These are phyloP conservation scores for Pimephales promelas DNA, from an alignment of 2,113 vertebrate species.

Conservation along the genomic window DNA sequence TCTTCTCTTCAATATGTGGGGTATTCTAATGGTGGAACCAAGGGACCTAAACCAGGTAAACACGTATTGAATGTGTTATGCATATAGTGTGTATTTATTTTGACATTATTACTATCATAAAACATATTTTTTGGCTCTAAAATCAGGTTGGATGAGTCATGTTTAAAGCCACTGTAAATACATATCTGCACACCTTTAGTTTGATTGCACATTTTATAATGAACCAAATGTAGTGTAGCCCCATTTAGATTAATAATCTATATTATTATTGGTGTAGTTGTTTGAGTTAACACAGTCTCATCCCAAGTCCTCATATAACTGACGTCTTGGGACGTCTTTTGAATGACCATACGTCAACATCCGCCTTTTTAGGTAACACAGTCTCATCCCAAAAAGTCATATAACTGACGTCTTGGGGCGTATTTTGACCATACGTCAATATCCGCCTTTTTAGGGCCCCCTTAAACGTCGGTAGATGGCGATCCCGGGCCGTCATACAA, in stretches of 20 bases:
- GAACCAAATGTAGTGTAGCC: not conserved
- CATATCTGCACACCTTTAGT: not conserved
- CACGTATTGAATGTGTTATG: not conserved
- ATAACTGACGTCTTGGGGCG: too few species aligned
- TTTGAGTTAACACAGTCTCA: too few species aligned
- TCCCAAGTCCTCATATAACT: too few species aligned
- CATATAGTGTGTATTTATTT: not conserved
- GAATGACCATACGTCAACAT: too few species aligned
- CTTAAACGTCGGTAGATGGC: too few species aligned
- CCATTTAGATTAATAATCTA: not conserved
- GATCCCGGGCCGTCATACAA: too few species aligned
- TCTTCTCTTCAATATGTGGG: constrained; percentile 27
- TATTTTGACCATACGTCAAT: too few species aligned
- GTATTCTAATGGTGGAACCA: constrained; percentile 34
- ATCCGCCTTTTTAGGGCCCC: too few species aligned
- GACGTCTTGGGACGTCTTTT: too few species aligned
- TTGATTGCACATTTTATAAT: not conserved
- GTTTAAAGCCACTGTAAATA: not conserved
- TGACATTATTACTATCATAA: too few species aligned
- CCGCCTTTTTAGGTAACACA: too few species aligned
- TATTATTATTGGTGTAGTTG: not conserved
- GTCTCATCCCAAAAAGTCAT: too few species aligned
- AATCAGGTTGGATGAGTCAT: not conserved
- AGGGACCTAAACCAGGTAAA: constrained; percentile 31
- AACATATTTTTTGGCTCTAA: not conserved